Evolutionary conservation across 2,113 vertebrate genomes (phyloP).

Genomic region (Halcyon senegalensis): DNA sequence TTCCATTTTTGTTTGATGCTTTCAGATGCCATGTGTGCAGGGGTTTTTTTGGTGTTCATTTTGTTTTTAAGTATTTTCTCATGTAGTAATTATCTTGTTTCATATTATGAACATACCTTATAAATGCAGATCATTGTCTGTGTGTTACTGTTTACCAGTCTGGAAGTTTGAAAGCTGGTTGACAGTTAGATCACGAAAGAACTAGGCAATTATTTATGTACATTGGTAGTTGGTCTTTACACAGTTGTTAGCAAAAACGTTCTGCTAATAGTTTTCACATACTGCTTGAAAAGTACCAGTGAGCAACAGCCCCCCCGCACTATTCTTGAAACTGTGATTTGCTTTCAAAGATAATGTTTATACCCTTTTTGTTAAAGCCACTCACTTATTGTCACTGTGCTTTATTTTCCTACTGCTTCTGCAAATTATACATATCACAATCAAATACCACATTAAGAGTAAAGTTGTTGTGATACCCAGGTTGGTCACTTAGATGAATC

Average conservation of each 20-base stretch:
- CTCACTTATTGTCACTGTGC: background rate
- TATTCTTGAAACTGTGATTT: background rate
- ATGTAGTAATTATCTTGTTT: background rate
- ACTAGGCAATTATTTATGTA: background rate
- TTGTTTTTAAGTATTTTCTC: background rate
- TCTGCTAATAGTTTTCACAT: background rate
- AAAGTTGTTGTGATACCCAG: background rate
- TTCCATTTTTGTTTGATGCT: constrained; percentile 2
- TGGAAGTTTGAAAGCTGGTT: background rate
- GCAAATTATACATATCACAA: background rate
- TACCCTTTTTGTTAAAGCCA: background rate
- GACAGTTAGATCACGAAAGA: background rate
- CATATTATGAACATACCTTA: background rate
- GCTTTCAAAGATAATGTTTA: background rate
- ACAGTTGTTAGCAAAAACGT: background rate
- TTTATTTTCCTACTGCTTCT: background rate
- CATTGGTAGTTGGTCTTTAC: background rate
- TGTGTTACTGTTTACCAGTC: background rate
- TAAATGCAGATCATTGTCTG: background rate
- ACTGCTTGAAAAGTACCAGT: background rate
- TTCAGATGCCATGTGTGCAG: background rate
- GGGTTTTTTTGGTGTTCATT: background rate
- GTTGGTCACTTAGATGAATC: background rate
- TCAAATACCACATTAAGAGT: background rate
- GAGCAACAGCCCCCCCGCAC: background rate